Evolutionary conservation across 2,113 vertebrate genomes (phyloP).

Genomic region (Corvus hawaiiensis): DNA sequence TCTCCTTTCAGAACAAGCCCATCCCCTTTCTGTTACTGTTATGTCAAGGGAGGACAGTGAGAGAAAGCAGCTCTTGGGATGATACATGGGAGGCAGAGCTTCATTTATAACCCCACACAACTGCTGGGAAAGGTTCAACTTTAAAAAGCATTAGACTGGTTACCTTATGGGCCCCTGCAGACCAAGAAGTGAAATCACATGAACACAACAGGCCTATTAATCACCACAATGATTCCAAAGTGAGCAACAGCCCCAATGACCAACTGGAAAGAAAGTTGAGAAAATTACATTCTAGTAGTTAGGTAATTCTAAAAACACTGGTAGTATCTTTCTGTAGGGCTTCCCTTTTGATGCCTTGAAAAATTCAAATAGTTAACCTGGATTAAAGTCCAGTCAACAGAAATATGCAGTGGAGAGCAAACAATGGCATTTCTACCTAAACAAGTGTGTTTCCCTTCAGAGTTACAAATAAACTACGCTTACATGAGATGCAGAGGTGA

Average conservation of each 20-base stretch:
- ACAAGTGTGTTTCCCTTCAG: neutral
- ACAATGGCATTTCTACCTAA: neutral
- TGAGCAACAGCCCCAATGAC: slow-evolving; percentile 23
- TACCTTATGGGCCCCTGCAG: slow-evolving; percentile 65
- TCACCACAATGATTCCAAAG: slow-evolving; percentile 61
- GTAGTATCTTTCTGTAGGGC: neutral
- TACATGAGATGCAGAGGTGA: neutral
- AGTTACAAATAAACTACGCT: neutral
- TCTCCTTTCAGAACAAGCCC: neutral
- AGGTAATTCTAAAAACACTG: neutral
- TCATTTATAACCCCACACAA: slow-evolving; percentile 69
- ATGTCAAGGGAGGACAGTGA: slow-evolving; percentile 71
- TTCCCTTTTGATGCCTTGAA: neutral
- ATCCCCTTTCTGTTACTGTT: slow-evolving; percentile 51
- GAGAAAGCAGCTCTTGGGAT: slow-evolving; percentile 71
- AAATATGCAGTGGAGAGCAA: neutral
- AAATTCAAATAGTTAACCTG: neutral
- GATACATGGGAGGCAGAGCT: slow-evolving; percentile 62
- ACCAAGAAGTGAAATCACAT: slow-evolving; percentile 56
- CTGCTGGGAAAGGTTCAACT: slow-evolving; percentile 66
- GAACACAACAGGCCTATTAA: slow-evolving; percentile 66
- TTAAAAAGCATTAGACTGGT: slow-evolving; percentile 65
- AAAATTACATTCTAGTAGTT: neutral
- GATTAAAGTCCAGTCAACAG: neutral
- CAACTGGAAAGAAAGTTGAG: slow-evolving; percentile 14